A percentile compares a stretch with the other conserved stretches of the same genome.
phyloP scores from a whole-genome alignment of 2,888 invertebrate species.

The Auanema freiburgensis region DNA sequence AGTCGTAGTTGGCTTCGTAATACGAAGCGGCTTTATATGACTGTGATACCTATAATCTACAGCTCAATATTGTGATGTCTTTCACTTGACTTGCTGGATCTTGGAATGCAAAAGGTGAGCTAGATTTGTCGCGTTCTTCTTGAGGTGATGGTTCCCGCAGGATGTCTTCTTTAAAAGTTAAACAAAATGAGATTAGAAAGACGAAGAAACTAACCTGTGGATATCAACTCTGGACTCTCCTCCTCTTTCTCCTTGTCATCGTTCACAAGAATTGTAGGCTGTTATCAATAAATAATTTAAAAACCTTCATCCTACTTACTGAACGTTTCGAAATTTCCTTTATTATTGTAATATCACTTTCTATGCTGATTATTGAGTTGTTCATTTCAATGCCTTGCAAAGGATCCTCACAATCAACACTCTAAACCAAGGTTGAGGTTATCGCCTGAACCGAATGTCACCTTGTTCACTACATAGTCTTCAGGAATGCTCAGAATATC shows the following conservation, averaged over 20 bases:
- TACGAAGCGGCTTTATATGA: not conserved
- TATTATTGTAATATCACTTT: not conserved
- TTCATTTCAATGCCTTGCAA: not conserved
- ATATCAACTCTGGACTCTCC: too few relatives aligned
- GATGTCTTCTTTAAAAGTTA: too few relatives aligned
- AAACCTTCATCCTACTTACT: not conserved
- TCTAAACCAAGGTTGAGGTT: too few relatives aligned
- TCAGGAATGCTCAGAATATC: too few relatives aligned
- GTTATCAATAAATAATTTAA: not conserved
- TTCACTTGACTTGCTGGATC: not conserved
- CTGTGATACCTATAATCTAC: not conserved
- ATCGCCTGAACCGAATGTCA: too few relatives aligned
- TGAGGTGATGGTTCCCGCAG: too few relatives aligned
- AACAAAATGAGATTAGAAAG: too few relatives aligned
- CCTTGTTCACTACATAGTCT: too few relatives aligned
- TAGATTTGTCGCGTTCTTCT: not conserved
- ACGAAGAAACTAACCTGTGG: too few relatives aligned
- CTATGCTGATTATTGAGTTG: not conserved
- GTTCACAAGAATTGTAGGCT: not conserved
- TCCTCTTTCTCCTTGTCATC: too few relatives aligned
- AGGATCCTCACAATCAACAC: conserved; percentile 1
- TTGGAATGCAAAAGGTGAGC: not conserved
- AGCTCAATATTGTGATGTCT: not conserved
- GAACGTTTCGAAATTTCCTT: not conserved
- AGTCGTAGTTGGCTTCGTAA: not conserved